Evolutionary conservation across 2,888 invertebrate genomes (phyloP).

Genomic region (Drosophila prostipennis): DNA sequence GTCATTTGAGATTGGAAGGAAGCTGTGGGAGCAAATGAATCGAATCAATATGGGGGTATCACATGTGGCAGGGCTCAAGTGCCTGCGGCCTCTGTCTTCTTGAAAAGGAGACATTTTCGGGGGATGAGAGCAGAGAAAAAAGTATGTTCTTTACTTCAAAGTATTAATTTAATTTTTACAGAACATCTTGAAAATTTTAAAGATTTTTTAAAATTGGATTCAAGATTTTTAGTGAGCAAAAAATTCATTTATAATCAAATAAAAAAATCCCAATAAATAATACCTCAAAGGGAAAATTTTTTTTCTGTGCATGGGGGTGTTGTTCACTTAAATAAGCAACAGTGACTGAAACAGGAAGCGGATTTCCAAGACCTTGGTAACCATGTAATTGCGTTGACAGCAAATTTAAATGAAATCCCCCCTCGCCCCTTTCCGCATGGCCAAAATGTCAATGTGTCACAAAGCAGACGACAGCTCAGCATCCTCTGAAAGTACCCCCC

Average conservation of each 20-base stretch:
- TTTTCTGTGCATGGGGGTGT: background rate
- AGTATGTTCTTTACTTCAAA: too few relatives aligned
- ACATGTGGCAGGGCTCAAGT: slow-evolving; percentile 48
- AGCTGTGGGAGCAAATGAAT: slow-evolving; percentile 54
- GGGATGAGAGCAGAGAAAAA: background rate
- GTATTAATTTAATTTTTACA: too few relatives aligned
- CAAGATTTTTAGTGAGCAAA: too few relatives aligned
- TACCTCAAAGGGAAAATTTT: too few relatives aligned
- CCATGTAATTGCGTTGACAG: slow-evolving; percentile 77
- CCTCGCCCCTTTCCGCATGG: slow-evolving; percentile 5
- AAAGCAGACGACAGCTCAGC: slow-evolving; percentile 63
- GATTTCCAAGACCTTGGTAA: slow-evolving; percentile 40
- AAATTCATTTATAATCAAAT: too few relatives aligned
- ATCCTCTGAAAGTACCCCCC: background rate
- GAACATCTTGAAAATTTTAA: too few relatives aligned
- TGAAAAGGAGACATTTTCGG: background rate
- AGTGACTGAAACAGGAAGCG: slow-evolving; percentile 33
- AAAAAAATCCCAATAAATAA: too few relatives aligned
- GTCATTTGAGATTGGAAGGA: slow-evolving; percentile 51
- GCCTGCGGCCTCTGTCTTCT: slow-evolving; percentile 23
- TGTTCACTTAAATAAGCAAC: slow-evolving; percentile 19
- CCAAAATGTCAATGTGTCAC: slow-evolving; percentile 71
- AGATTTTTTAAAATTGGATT: too few relatives aligned
- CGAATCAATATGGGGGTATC: slow-evolving; percentile 58
- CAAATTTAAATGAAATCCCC: slow-evolving; percentile 77